Base-by-base conservation (phyloP, 2,888 invertebrate genomes). In the Agrochola circellaris region DNA sequence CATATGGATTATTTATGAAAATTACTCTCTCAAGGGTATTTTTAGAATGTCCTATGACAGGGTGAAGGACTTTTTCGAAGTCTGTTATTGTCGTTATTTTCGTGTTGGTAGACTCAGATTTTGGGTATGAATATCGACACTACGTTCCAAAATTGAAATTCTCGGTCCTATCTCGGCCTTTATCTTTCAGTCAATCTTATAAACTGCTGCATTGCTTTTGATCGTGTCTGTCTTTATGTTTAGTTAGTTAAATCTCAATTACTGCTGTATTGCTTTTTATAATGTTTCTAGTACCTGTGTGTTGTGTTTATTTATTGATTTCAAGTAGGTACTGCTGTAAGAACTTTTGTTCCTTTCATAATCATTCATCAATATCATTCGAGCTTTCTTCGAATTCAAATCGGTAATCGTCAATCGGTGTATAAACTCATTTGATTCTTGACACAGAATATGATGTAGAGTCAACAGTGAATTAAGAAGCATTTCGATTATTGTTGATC, bases 1-100 rank as follows among this genome's bases (percentile, higher is more conserved):
- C 67, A 60, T 80, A 73, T 77, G 42, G 83, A 76, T 83, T 87
- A 82, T 87, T 85, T 87, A 88, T 88, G 80, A 85, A 85, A 88
- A 75, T 84, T 86, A 83, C 73, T 79, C 80, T 83, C 77, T 51
- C 64, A 54, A 34, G 6, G 62, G 26, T 87, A 87, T 87, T 83
- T 83, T 61, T 83, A 73, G 79, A 77, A 67, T 72, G 83, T 85
- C 85, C 85, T 82, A 75, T 67, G 62, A 79, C 75, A 77, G 76
- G 87, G 83, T 88, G 87, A 87, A 87, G 87, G 87, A 85, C 87
- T 83, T 69, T 66, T 67, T 85, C 51, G 0, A 64, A 82, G 48
- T 54, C 58, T 60, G 26, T 48, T 61, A 64, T 70, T 58, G 45
- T 66, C 26, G 20, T 51, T 61, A 38, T 74, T 65, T 83, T 79